Conservation (phyloP, 2,888 invertebrate genomes). For the Idaea dimidiata region DNA sequence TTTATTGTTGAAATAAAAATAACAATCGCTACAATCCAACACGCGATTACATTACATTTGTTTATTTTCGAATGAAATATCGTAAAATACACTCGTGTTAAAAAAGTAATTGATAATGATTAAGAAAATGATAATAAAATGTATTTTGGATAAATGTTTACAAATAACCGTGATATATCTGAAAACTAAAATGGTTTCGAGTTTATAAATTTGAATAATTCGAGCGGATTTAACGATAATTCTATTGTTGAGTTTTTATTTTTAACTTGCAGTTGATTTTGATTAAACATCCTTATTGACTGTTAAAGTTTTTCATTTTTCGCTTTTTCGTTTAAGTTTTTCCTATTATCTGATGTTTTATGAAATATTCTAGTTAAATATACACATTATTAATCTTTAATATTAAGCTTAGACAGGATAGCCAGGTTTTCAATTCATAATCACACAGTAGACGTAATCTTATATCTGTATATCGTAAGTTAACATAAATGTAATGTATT, state of each 20-base stretch:
- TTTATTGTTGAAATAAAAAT: slow-evolving; percentile 20
- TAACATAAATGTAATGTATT: slow-evolving; percentile 79
- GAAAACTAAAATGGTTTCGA: neutral
- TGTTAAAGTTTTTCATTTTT: slow-evolving; percentile 61
- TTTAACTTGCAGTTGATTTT: slow-evolving; percentile 74
- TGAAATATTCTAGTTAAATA: slow-evolving; percentile 71
- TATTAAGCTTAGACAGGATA: slow-evolving; percentile 77
- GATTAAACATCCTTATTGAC: slow-evolving; percentile 75
- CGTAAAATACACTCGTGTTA: slow-evolving; percentile 27
- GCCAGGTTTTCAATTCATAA: slow-evolving; percentile 79
- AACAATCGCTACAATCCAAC: slow-evolving; percentile 43
- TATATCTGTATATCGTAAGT: slow-evolving; percentile 64
- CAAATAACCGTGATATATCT: slow-evolving; percentile 26
- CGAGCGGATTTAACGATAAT: slow-evolving; percentile 4
- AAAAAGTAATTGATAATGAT: neutral
- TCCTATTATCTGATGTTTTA: slow-evolving; percentile 60
- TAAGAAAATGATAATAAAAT: slow-evolving; percentile 6
- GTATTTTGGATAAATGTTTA: slow-evolving; percentile 15
- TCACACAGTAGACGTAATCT: slow-evolving; percentile 63
- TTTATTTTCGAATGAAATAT: slow-evolving; percentile 56
- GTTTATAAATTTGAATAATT: neutral
- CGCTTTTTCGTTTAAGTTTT: slow-evolving; percentile 67
- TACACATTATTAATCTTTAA: slow-evolving; percentile 71
- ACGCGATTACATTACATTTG: slow-evolving; percentile 77
- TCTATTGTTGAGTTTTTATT: slow-evolving; percentile 72